A percentile compares a stretch with the other conserved stretches of the same genome.
phyloP scores from a whole-genome alignment of 2,797 vertebrate species.

The Eutrigla gurnardus region DNA sequence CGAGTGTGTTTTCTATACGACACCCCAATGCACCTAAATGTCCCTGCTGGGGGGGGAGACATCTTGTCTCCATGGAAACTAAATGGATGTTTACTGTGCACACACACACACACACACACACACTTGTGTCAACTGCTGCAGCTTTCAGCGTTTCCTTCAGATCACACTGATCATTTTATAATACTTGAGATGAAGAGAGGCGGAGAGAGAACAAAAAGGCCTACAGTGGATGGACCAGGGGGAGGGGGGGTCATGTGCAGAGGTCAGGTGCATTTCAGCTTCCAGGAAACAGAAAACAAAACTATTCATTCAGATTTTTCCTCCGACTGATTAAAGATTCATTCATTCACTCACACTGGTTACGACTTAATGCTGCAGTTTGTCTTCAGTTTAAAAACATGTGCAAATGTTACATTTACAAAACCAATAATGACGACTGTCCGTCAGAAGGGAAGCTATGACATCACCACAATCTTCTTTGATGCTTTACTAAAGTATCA shows the following conservation, averaged over 20 bases:
- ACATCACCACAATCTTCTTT: too few relatives aligned
- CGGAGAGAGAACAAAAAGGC: neutral
- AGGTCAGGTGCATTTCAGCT: slow-evolving; percentile 38
- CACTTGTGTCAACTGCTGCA: neutral
- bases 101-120: slow-evolving; percentile 1
- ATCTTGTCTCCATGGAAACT: slow-evolving; percentile 24
- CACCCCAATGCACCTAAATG: slow-evolving; percentile 9
- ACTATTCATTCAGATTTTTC: slow-evolving; percentile 19
- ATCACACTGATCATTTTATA: neutral
- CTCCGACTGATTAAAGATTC: slow-evolving; percentile 28
- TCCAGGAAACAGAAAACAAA: slow-evolving; percentile 51
- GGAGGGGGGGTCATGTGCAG: slow-evolving; percentile 2
- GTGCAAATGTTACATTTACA: too few relatives aligned
- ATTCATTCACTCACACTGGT: neutral
- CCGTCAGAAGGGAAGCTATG: too few relatives aligned
- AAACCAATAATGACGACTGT: too few relatives aligned
- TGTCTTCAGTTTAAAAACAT: neutral
- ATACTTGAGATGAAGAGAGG: neutral
- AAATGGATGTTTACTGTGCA: slow-evolving; percentile 41
- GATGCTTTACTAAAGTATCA: too few relatives aligned
- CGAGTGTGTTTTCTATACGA: neutral
- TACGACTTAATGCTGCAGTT: neutral
- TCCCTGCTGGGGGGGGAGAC: neutral
- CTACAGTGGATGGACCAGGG: neutral
- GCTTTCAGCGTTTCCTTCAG: neutral